Base-by-base conservation (phyloP, 2,797 vertebrate species). In the Sebastiscus tertius region DNA sequence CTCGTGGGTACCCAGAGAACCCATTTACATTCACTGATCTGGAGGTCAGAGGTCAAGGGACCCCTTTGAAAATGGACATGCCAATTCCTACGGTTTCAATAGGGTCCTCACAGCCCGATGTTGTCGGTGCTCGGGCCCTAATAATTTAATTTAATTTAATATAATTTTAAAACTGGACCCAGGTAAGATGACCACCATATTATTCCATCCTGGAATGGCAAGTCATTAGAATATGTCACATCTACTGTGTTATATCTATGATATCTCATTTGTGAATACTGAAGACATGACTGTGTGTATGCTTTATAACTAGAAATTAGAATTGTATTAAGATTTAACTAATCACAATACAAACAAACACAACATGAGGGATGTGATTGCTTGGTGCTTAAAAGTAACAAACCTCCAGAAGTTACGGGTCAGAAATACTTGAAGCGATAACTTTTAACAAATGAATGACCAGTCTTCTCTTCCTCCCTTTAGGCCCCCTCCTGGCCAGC, bases 401-500 rank as follows among this genome's bases (percentile, higher is more conserved):
- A 54, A 70, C 31, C 33, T 77, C 20, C 6, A 20, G 20, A 62
- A 13, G 16, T 3, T n/a, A 22, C 4, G 2, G 18, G 3, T 34
- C 24, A 27, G 22, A 24, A 46, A 46, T 7, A 4, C 26, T 56
- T 16, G 7, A 18, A 26, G 4, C 8, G 22, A 27, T 10, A 18
- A 24, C 4, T 36, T 20, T 27, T 27, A 82, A 63, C 24, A 6
- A 75, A 34, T 60, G n/a, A 62, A 56, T 29, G 7, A 52, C 1
- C 6, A 26, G 3, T 84, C 22, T 72, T 80, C 22, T 81, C 16
- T 55, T 56, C 3, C 18, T 85, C 31, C 63, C 31, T 74, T 9
- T 24, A 89, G 81, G 62, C 83, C 24, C 18, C 62, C 68, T 82
- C 77, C 66, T 83, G 72, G 58, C 61, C 61, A 52, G 54, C 68